phyloP scores from a whole-genome alignment of 2,888 invertebrate genomes.

The Carabus problematicus region DNA sequence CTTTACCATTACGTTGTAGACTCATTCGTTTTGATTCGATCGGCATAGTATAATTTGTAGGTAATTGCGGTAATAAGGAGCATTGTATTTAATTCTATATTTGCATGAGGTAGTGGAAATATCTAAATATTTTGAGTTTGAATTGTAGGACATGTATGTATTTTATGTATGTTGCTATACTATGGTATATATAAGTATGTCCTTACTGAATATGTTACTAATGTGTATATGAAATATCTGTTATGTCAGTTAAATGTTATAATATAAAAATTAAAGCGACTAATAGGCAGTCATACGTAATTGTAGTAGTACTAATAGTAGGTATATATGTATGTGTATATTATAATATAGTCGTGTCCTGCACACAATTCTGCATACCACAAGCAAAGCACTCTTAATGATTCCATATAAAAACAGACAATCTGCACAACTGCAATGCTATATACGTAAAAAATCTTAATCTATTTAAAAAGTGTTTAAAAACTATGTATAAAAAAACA shows the following conservation, averaged over 20 bases:
- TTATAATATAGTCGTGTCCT: conserved; percentile 27
- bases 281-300: conserved; percentile 33
- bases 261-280: conserved; percentile 35
- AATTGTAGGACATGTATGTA: conserved; percentile 14
- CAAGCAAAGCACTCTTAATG: conserved; percentile 36
- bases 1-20: background rate
- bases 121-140: conserved; percentile 16
- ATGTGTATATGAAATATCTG: conserved; percentile 22
- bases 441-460: conserved; percentile 27
- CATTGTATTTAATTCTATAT: conserved; percentile 3
- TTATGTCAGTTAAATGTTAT: conserved; percentile 17
- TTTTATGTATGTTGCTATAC: conserved; percentile 25
- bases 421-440: conserved; percentile 2
- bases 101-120: conserved; percentile 14
- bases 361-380: conserved; percentile 20
- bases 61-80: conserved; percentile 10
- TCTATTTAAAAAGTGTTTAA: conserved; percentile 8
- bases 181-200: conserved; percentile 3
- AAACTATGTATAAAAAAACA: conserved; percentile 22
- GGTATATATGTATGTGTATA: conserved; percentile 15
- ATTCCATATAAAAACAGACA: background rate
- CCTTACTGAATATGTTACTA: conserved; percentile 7
- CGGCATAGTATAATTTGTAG: background rate
- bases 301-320: no score
- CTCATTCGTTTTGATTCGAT: no score